Conservation (phyloP, 2,888 invertebrate species). For the Argyresthia goedartella region DNA sequence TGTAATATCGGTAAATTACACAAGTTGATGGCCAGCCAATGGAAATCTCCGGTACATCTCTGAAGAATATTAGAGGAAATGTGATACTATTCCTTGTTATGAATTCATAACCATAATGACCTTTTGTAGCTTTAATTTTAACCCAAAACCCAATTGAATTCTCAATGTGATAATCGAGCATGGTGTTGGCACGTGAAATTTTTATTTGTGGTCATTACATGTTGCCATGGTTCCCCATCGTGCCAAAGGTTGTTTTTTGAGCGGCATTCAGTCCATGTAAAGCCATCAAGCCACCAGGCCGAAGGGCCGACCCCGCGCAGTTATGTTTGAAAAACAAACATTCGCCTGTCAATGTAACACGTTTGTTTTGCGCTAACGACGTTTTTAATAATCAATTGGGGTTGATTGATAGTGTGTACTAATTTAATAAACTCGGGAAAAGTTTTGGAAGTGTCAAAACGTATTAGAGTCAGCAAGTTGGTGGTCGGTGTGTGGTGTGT, state of each 20-base stretch:
- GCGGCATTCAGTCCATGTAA: slow-evolving; percentile 53
- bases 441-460: background rate
- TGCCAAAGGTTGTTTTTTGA: slow-evolving; percentile 53
- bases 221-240: slow-evolving; percentile 48
- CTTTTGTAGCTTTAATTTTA: no score
- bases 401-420: slow-evolving; percentile 14
- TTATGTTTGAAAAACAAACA: background rate
- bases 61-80: no score
- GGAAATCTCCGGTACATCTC: no score
- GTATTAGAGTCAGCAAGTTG: background rate
- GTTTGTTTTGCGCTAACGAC: no score
- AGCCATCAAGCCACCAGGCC: slow-evolving; percentile 24
- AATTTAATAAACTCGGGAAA: slow-evolving; percentile 6
- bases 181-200: slow-evolving; percentile 32
- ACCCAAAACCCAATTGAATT: no score
- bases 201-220: slow-evolving; percentile 61
- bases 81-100: no score
- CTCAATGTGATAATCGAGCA: background rate
- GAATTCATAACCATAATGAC: no score
- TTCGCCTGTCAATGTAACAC: background rate
- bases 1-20: no score
- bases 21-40: no score
- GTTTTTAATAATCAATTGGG: slow-evolving; percentile 6
- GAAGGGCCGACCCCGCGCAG: slow-evolving; percentile 20
- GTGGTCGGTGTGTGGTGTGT: slow-evolving; percentile 6